Evolutionary conservation across 1,140 invertebrate species (phyloP).

Genomic region (Eumeta japonica): DNA sequence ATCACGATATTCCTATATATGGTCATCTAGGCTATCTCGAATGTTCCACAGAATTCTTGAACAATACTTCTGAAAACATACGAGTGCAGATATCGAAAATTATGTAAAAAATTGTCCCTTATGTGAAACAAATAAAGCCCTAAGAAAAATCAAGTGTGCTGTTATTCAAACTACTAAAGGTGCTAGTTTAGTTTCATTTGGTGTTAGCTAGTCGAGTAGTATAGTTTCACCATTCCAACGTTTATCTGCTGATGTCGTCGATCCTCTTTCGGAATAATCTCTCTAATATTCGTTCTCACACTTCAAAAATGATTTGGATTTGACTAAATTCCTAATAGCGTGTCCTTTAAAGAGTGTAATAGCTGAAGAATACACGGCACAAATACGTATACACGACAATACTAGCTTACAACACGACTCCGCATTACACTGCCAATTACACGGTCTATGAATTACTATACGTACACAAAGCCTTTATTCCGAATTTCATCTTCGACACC

Average conservation of each 20-base stretch:
- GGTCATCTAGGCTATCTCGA: slow-evolving; percentile 7
- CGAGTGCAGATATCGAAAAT: slow-evolving; percentile 14
- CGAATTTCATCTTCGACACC: slow-evolving; percentile 9
- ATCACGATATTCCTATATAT: slow-evolving; percentile 14
- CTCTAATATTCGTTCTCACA: too few species aligned
- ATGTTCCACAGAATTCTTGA: slow-evolving; percentile 15
- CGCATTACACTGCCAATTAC: slow-evolving; percentile 20
- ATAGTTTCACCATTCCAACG: too few species aligned
- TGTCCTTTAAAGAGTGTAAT: too few species aligned
- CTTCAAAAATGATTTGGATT: too few species aligned
- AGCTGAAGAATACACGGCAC: slow-evolving; percentile 15
- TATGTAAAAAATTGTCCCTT: slow-evolving; percentile 14
- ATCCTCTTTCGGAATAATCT: too few species aligned
- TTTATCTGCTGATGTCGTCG: too few species aligned
- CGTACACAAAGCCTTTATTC: slow-evolving; percentile 20
- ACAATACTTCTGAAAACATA: slow-evolving; percentile 16
- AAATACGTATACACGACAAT: slow-evolving; percentile 15
- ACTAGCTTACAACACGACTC: slow-evolving; percentile 22
- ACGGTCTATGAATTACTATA: slow-evolving; percentile 26
- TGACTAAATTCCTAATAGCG: too few species aligned
- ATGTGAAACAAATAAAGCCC: slow-evolving; percentile 15
- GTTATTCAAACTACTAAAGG: slow-evolving; percentile 11
- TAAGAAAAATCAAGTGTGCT: slow-evolving; percentile 10
- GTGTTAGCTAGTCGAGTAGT: too few species aligned
- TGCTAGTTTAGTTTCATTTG: too few species aligned